Evolutionary conservation across 2,888 invertebrate genomes (phyloP).

Genomic region (Omphaloscelis lunosa): DNA sequence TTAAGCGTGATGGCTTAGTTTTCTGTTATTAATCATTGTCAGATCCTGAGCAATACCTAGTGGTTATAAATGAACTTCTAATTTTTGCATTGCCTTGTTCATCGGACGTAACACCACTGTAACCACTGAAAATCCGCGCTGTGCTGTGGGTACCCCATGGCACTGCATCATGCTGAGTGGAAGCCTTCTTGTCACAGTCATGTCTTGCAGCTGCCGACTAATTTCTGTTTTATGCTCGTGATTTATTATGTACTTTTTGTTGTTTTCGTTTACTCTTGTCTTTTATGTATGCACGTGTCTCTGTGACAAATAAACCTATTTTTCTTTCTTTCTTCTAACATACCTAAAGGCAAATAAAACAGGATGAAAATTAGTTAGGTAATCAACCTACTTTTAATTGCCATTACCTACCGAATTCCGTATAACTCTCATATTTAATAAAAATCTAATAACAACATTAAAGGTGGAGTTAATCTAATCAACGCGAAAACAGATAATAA

Average conservation of each 20-base stretch:
- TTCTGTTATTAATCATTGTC: neutral
- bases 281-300: no score
- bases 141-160: no score
- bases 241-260: no score
- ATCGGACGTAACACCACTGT: no score
- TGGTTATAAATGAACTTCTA: neutral
- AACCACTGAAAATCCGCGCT: no score
- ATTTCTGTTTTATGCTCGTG: no score
- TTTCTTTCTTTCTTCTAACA: no score
- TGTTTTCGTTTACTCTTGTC: no score
- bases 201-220: no score
- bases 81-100: neutral
- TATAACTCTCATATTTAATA: slow-evolving; percentile 15
- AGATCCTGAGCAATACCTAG: neutral
- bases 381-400: neutral
- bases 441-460: slow-evolving; percentile 34
- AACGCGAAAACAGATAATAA: slow-evolving; percentile 48
- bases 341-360: neutral
- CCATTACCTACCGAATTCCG: neutral
- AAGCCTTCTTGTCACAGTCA: no score
- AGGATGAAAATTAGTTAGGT: neutral
- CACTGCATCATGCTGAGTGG: no score
- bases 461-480: slow-evolving; percentile 58
- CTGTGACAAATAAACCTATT: no score
- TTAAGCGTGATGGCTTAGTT: neutral